Evolutionary conservation across 2,113 vertebrate genomes (phyloP), one percentile per base, ranked within the genome.

Genomic region (Lamprologus ornatipinnis): DNA sequence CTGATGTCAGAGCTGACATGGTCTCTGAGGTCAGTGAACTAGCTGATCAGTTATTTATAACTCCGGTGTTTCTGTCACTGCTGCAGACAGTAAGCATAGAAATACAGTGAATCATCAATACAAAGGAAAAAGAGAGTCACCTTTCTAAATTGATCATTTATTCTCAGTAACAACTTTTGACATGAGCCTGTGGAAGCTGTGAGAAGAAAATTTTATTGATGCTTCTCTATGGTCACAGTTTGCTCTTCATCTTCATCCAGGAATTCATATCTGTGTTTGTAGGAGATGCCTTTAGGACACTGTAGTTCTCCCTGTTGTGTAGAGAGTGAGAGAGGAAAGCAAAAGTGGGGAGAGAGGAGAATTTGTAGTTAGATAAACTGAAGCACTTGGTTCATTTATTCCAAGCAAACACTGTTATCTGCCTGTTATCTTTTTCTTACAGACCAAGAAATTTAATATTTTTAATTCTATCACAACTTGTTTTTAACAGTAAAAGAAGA

Each of bases 371-470:
- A 65, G 17, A 35, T 33, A 63, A 63, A 19, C 28, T 19, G 31
- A 63, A 63, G 31, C 6, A 19, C 58, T 11, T 19, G 31, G 17
- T 63, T 63, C 31, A 63, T 63, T 63, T 63, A 63, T 63, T 63
- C 58, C 6, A 63, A 63, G 58, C 6, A 63, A 63, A 35, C 4
- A 63, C 1, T 2, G 2, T 63, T 35, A 35, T 19, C 28, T 10
- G 15, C 15, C 9, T 35, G 31, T 42, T 42, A 13, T 42, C 11
- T 33, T 28, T 58, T 31, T 37, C 33, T 65, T 13, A 37, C 10
- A 37, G 33, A 65, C 19, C 1, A 65, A 37, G 17, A 65, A 0
- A 37, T 65, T 7, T 37, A 0, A 15, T 58, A 58, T 15, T 28
- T 53, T 58, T 31, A 2, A 31, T 58, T 58, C 55, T 17, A 58